Evolutionary conservation across 2,797 vertebrate genomes (phyloP), one percentile per base, ranked within the genome.

Genomic region (Acropternis orthonyx): DNA sequence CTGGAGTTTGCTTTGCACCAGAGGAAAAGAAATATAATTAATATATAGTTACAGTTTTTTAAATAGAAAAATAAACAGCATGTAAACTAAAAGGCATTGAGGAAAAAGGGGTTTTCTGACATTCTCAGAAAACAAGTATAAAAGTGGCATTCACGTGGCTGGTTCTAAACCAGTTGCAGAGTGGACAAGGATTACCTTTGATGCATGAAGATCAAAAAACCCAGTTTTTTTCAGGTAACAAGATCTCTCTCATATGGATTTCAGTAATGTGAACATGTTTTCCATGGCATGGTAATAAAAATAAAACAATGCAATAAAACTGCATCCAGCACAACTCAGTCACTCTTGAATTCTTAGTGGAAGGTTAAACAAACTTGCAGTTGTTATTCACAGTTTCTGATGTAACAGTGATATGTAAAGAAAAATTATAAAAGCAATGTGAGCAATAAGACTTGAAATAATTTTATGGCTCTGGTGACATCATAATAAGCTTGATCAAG

Each of bases 131-230:
- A 96, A 80, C 18, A 51, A 56, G 34, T 44, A 48, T 67, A 67
- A 58, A 78, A 86, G 59, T 68, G 13, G 56, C 61, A 87, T 73
- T 91, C 89, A 82, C 13, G 2, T 91, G 72, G 28, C 74, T 83
- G 73, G 44, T 71, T 58, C 67, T 84, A 92, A 93, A 87, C 63
- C 59, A 65, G 2, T 27, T 85, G 79, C 23, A 82, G 73, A 86
- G 68, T 86, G 82, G 61, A 95, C 95, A 96, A 96, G 91, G 91
- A 94, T 96, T 97, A 87, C 75, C 93, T 97, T 97, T 98, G 97
- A 98, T 98, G 91, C 92, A 90, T 88, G 93, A 97, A 98, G 95
- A 97, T 97, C 96, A 97, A 97, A 98, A 97, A 65, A 13, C 0
- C 0, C 7, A 2, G 16, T 48, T 96, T 97, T 97, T 96, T 97